These are phyloP conservation scores for Bombyx huttoni DNA, from an alignment of 2,888 invertebrate genomes.

Conservation along the genomic window DNA sequence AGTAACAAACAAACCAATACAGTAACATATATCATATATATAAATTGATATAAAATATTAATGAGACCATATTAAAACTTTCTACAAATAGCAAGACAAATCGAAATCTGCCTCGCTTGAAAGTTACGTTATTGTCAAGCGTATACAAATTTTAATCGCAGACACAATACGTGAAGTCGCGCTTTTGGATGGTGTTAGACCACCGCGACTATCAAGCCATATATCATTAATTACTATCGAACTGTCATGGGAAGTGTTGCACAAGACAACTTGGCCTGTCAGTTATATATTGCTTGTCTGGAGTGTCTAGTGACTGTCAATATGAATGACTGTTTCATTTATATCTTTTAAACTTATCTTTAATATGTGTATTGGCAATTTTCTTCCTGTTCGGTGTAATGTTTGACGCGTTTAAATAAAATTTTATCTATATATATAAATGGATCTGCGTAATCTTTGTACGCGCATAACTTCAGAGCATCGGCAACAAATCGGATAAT, in stretches of 20 bases:
- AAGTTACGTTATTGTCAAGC: background rate
- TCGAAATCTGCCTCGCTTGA: background rate
- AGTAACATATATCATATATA: too few relatives aligned
- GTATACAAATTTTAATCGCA: background rate
- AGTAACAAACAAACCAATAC: too few relatives aligned
- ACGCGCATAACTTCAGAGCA: too few relatives aligned
- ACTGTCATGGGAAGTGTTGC: conserved; percentile 40
- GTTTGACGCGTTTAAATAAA: background rate
- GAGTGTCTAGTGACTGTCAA: conserved; percentile 1
- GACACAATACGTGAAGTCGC: background rate
- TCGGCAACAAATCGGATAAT: too few relatives aligned
- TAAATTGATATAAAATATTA: background rate
- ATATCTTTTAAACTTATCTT: background rate
- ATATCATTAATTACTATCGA: conserved; percentile 41
- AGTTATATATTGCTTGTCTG: conserved; percentile 2
- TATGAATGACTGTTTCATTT: conserved; percentile 5
- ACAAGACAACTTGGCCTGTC: conserved; percentile 25
- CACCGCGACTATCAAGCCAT: conserved; percentile 25
- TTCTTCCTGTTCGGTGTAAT: background rate
- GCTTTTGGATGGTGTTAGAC: conserved; percentile 10
- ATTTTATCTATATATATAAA: too few relatives aligned
- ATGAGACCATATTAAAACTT: too few relatives aligned
- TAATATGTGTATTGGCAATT: conserved; percentile 1
- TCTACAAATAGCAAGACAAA: background rate
- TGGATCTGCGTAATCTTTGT: too few relatives aligned